Evolutionary conservation across 64 coral and sea anemone species (phyloP), one percentile per base, ranked within the genome.

Genomic region (Cladopsammia gracilis): DNA sequence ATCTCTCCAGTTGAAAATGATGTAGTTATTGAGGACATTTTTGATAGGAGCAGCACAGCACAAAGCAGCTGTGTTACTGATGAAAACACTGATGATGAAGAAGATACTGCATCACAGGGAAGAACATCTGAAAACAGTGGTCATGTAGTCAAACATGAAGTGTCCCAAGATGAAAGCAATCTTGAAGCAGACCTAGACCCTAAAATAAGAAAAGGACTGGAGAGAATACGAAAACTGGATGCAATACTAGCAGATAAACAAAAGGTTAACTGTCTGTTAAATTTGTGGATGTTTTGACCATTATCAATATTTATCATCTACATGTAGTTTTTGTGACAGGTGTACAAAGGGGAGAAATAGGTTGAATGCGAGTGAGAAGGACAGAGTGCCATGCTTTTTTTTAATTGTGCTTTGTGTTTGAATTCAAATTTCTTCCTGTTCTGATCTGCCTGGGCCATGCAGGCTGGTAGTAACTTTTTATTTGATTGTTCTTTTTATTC

Each of bases 211-310:
- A 88, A 96, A 77, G 97, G 97, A 77, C 43, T 98, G 67, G 91
- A 98, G 62, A 96, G 62, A 76, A 98, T 98, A 34, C 93, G 72
- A 51, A 98, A 96, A 74, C 82, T 98, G 73, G 97, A 98, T 90
- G 79, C 89, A 64, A 96, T 98, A 60, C 88, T 98, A 43, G 88
- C 86, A 20, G 83, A 93, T 20, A 98, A 96, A 61, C 48, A 90
- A 3, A 96, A 98, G 97, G 97, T 98, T 91, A 34, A 26, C 1
- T 2, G 76, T 1, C 13, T 64, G 12, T 4, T 5, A 4, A 53
- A 9, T 10, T 58, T 83, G 58, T 46, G 4, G 19, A 62, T 1
- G 46, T 57, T 58, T 19, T 0, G 7, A 18, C 25, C 0, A 18
- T 16, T 6, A 4, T 46, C 44, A 53, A 65, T 34, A 34, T 34